phyloP scores from a whole-genome alignment of 2,797 vertebrate genomes.

The Onychomys torridus region DNA sequence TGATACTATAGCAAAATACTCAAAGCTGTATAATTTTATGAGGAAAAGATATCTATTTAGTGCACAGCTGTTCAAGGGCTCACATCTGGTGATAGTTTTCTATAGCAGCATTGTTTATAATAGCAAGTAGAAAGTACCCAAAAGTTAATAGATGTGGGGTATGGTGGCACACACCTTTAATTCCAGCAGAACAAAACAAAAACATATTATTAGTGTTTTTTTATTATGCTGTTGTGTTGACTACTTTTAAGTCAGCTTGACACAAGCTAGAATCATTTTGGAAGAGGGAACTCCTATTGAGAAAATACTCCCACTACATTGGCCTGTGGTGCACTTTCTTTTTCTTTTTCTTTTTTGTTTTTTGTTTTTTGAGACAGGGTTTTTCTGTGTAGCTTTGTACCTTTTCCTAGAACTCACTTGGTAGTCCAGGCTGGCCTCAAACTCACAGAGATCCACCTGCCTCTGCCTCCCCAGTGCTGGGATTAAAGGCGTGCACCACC shows the following conservation, averaged over 20 bases:
- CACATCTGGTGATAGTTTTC: background rate
- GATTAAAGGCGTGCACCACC: too few relatives aligned
- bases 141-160: background rate
- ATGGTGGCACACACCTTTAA: background rate
- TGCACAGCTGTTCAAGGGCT: background rate
- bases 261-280: background rate
- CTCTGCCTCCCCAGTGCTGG: too few relatives aligned
- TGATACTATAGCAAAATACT: background rate
- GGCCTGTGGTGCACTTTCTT: too few relatives aligned
- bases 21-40: background rate
- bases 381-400: too few relatives aligned
- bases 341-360: too few relatives aligned
- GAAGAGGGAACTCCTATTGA: background rate
- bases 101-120: background rate
- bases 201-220: background rate
- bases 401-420: too few relatives aligned
- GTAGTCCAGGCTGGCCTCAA: too few relatives aligned
- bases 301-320: background rate
- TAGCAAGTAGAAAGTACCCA: background rate
- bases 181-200: background rate
- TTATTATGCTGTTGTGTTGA: background rate
- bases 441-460: too few relatives aligned
- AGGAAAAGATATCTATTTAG: background rate
- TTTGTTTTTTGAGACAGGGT: too few relatives aligned
- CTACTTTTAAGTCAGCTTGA: background rate